Evolutionary conservation across 2,113 vertebrate genomes (phyloP).

Genomic region (Hippoglossus stenolepis): DNA sequence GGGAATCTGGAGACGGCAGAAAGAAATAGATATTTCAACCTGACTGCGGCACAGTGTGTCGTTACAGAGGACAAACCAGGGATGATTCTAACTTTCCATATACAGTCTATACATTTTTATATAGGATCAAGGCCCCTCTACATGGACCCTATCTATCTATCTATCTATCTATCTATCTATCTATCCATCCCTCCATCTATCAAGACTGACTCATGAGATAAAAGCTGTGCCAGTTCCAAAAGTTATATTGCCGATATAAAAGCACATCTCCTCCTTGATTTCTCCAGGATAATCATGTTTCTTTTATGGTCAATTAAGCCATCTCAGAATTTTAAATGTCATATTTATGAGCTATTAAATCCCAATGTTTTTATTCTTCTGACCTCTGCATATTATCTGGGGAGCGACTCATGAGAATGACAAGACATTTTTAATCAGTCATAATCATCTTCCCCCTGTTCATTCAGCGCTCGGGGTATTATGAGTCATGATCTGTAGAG

Average conservation of each 20-base stretch:
- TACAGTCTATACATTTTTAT: too few species aligned
- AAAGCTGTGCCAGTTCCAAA: not conserved
- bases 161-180: too few species aligned
- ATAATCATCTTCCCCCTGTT: not conserved
- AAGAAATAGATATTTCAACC: too few species aligned
- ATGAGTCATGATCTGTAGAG: not conserved
- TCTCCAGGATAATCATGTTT: not conserved
- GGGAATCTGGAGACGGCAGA: conserved; percentile 55
- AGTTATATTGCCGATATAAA: not conserved
- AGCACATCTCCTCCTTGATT: not conserved
- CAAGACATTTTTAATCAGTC: not conserved
- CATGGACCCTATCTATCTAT: too few species aligned
- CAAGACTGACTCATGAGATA: not conserved
- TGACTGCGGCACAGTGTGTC: too few species aligned
- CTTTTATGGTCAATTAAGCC: conserved; percentile 27
- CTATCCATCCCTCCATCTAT: not conserved
- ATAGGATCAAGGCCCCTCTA: too few species aligned
- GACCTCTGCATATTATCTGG: not conserved
- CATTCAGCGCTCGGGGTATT: not conserved
- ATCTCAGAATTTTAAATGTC: conserved; percentile 32
- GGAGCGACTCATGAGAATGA: not conserved
- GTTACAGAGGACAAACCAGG: too few species aligned
- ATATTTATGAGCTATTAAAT: not conserved
- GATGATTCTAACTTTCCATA: too few species aligned
- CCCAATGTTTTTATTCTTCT: not conserved